Conservation (phyloP, 2,797 vertebrate species). For the Sebastes taczanowskii region DNA sequence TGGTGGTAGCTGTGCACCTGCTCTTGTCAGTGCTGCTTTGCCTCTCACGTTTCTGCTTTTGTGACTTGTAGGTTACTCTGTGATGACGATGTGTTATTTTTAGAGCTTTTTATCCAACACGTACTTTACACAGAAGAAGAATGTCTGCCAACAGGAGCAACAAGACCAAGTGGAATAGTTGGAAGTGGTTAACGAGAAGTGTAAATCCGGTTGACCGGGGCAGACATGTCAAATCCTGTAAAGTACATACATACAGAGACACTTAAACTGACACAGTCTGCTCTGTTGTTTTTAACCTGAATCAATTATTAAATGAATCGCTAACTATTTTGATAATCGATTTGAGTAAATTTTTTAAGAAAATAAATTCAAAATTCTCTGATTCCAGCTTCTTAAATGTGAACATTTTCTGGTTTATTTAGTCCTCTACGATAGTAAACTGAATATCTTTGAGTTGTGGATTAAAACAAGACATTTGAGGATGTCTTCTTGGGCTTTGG, state of each 20-base stretch:
- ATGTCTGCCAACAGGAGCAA: neutral
- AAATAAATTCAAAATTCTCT: fast-evolving
- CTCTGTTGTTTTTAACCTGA: too few relatives aligned
- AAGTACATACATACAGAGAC: neutral
- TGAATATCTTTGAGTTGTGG: too few relatives aligned
- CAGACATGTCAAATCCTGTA: neutral
- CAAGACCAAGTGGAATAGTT: neutral
- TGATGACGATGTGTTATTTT: slow-evolving; percentile 26
- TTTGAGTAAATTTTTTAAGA: too few relatives aligned
- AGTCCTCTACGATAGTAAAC: too few relatives aligned
- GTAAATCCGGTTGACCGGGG: neutral
- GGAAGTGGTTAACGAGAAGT: neutral
- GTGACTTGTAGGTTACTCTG: neutral
- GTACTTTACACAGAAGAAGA: too few relatives aligned
- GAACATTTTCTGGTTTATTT: too few relatives aligned
- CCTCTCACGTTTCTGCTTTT: slow-evolving; percentile 49
- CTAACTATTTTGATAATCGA: too few relatives aligned
- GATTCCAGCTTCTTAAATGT: too few relatives aligned
- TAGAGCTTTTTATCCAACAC: neutral
- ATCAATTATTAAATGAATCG: too few relatives aligned
- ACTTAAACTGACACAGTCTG: too few relatives aligned
- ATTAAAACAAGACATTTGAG: too few relatives aligned
- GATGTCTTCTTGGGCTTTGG: too few relatives aligned
- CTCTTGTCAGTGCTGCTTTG: slow-evolving; percentile 12
- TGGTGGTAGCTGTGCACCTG: slow-evolving; percentile 29